Evolutionary conservation across 2,888 invertebrate genomes (phyloP).

Genomic region (Eristalis arbustorum): DNA sequence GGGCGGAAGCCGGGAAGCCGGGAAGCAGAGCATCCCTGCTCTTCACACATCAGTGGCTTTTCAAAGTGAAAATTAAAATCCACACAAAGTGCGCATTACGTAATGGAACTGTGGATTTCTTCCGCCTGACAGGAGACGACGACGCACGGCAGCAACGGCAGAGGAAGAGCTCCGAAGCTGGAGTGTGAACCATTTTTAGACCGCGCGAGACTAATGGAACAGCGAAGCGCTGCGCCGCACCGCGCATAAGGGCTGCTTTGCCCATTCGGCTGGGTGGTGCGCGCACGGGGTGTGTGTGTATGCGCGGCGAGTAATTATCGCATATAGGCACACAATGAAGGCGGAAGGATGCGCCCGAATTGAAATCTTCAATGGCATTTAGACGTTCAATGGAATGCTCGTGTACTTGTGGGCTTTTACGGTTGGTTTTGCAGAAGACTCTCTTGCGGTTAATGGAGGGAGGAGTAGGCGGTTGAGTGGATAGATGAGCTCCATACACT

Average conservation of each 20-base stretch:
- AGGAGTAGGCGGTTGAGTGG: background rate
- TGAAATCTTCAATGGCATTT: conserved; percentile 60
- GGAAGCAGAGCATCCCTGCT: conserved; percentile 35
- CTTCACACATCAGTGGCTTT: conserved; percentile 70
- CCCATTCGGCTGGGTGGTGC: background rate
- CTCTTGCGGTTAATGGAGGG: background rate
- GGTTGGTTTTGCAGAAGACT: conserved; percentile 14
- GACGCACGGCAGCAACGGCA: background rate
- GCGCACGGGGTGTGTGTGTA: background rate
- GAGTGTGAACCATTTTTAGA: conserved; percentile 17
- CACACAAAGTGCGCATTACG: conserved; percentile 70
- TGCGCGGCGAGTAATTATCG: conserved; percentile 55
- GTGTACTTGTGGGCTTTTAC: conserved; percentile 17
- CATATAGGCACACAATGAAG: conserved; percentile 55
- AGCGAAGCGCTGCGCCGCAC: background rate
- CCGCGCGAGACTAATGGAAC: conserved; percentile 48
- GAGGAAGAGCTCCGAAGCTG: conserved; percentile 9
- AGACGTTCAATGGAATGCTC: conserved; percentile 27
- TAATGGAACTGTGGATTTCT: conserved; percentile 64
- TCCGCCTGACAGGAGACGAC: conserved; percentile 56
- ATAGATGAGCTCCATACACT: background rate
- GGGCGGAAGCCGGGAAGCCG: conserved; percentile 3
- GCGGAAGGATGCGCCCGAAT: conserved; percentile 64
- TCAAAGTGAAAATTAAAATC: conserved; percentile 66
- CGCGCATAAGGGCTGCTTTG: conserved; percentile 12